Percentiles rank a stretch among this genome's conserved stretches.
phyloP scores from a whole-genome alignment of 2,113 vertebrate species.

The Urocolius indicus region DNA sequence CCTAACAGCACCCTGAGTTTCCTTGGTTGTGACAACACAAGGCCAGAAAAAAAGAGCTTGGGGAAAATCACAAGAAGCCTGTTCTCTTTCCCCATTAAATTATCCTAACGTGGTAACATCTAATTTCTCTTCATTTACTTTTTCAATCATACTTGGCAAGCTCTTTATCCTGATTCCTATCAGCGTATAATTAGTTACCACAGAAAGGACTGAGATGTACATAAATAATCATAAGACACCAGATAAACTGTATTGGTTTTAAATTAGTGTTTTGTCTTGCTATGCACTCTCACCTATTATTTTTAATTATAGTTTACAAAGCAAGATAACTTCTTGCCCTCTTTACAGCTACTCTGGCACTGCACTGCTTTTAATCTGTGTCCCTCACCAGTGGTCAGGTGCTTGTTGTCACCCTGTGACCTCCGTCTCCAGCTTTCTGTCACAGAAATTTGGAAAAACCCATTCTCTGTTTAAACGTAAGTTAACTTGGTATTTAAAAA shows the following conservation, averaged over 20 bases:
- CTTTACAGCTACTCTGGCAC: slow-evolving; percentile 15
- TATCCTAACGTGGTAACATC: background rate
- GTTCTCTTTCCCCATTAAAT: background rate
- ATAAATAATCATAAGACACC: slow-evolving; percentile 73
- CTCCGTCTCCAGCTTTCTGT: background rate
- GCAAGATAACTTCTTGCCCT: slow-evolving; percentile 42
- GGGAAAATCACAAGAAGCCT: background rate
- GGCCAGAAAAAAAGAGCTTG: background rate
- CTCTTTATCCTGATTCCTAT: slow-evolving; percentile 47
- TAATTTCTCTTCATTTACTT: slow-evolving; percentile 17
- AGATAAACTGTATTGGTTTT: slow-evolving; percentile 70
- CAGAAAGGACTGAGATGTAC: slow-evolving; percentile 42
- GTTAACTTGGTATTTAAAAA: background rate
- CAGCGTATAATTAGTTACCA: slow-evolving; percentile 60
- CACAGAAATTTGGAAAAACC: background rate
- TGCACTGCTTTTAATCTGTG: background rate
- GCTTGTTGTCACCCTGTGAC: background rate
- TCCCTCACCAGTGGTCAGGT: background rate
- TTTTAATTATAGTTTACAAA: slow-evolving; percentile 74
- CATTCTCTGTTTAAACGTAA: background rate
- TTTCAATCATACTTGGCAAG: slow-evolving; percentile 30
- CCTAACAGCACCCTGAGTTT: background rate
- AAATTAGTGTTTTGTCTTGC: slow-evolving; percentile 65
- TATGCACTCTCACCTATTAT: slow-evolving; percentile 52
- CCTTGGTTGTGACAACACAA: background rate